A percentile compares a stretch with the other conserved stretches of the same genome.
These are phyloP conservation scores for Hormaphis cornu DNA, from an alignment of 1,140 invertebrate genomes.

Conservation along the genomic window DNA sequence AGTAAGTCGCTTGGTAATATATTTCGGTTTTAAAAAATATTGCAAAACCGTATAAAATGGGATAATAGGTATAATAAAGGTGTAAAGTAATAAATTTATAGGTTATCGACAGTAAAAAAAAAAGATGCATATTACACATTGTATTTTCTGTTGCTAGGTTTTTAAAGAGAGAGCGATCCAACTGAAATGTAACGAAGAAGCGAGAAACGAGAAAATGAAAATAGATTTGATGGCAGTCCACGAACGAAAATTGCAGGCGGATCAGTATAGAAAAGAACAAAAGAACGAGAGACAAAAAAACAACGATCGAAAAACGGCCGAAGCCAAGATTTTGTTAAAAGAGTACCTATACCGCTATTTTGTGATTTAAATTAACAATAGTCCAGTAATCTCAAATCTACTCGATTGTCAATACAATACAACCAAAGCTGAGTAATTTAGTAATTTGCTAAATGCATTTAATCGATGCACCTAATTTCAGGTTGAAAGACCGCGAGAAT, in stretches of 20 bases:
- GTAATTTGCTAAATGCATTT: background rate
- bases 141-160: background rate
- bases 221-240: background rate
- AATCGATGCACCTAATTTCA: background rate
- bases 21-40: too few species aligned
- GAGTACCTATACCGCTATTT: background rate
- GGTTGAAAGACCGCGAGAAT: background rate
- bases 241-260: background rate
- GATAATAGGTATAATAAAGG: too few species aligned
- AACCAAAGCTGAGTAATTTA: background rate
- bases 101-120: too few species aligned
- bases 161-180: slow-evolving; percentile 12
- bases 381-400: background rate
- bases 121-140: too few species aligned
- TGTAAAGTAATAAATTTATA: too few species aligned
- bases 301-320: background rate
- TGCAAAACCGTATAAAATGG: too few species aligned
- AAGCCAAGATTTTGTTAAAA: background rate
- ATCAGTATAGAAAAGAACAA: background rate
- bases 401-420: background rate
- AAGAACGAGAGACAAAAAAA: background rate
- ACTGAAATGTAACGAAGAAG: background rate
- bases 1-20: too few species aligned
- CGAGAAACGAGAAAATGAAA: background rate
- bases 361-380: background rate